Evolutionary conservation across 2,113 vertebrate genomes (phyloP).

Genomic region (Paracanthobrama guichenoti): DNA sequence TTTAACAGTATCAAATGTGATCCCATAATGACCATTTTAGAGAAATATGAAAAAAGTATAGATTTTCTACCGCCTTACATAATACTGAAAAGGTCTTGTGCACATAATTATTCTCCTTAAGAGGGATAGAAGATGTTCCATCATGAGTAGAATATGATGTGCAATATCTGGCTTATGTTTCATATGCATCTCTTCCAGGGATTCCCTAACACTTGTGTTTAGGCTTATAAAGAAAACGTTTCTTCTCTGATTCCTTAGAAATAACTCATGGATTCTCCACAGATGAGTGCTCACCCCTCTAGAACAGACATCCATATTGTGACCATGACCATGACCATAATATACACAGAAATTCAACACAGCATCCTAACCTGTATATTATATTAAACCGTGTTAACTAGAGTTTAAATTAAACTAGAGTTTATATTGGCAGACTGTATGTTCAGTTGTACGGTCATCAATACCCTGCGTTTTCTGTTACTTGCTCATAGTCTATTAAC

Average conservation of each 20-base stretch:
- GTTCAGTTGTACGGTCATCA: not conserved
- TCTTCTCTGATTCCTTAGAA: not conserved
- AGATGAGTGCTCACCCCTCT: not conserved
- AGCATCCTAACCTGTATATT: not conserved
- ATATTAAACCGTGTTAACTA: not conserved
- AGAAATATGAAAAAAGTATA: not conserved
- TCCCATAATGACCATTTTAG: not conserved
- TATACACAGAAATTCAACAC: not conserved
- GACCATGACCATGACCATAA: not conserved
- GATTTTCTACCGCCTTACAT: not conserved
- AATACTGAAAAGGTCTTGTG: not conserved
- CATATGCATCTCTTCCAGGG: not conserved
- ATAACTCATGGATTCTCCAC: not conserved
- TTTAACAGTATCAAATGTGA: too few species aligned
- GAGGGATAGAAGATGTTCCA: not conserved
- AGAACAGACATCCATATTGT: not conserved
- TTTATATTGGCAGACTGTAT: not conserved
- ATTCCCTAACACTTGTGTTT: slow-evolving; percentile 12
- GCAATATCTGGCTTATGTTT: slow-evolving; percentile 1
- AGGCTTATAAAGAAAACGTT: not conserved
- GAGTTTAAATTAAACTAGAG: not conserved
- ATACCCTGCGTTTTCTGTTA: not conserved
- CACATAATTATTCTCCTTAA: slow-evolving; percentile 24
- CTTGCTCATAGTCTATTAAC: not conserved
- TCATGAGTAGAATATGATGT: slow-evolving; percentile 26